phyloP scores from a whole-genome alignment of 2,888 invertebrate species.

The Melipona bicolor region DNA sequence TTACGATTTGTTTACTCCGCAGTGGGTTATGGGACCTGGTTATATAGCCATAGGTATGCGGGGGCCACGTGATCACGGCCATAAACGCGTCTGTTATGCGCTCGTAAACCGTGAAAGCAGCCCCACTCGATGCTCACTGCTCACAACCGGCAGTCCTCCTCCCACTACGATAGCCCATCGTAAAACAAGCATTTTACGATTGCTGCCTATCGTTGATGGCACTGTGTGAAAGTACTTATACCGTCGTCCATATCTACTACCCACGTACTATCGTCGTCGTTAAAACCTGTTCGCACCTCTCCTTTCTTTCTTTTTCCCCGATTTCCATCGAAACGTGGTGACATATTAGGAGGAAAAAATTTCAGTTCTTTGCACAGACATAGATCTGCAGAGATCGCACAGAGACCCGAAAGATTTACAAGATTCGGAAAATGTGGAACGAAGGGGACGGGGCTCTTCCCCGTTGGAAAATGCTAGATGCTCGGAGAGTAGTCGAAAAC shows the following conservation, averaged over 20 bases:
- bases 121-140: slow-evolving; percentile 74
- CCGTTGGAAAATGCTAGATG: not conserved
- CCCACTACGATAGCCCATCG: slow-evolving; percentile 75
- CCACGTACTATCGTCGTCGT: not conserved
- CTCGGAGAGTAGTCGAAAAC: not conserved
- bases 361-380: not conserved
- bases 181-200: slow-evolving; percentile 84
- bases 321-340: not conserved
- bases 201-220: slow-evolving; percentile 80
- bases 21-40: slow-evolving; percentile 82
- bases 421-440: not conserved
- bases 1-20: slow-evolving; percentile 84
- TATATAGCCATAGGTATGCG: slow-evolving; percentile 82
- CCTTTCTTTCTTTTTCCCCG: not conserved
- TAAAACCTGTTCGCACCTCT: slow-evolving; percentile 41
- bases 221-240: slow-evolving; percentile 70
- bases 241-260: slow-evolving; percentile 41
- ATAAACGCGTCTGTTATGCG: slow-evolving; percentile 84
- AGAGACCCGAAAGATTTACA: not conserved
- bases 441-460: too few species aligned
- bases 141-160: slow-evolving; percentile 61
- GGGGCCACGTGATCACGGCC: slow-evolving; percentile 83
- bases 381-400: not conserved
- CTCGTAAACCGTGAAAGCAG: slow-evolving; percentile 82
- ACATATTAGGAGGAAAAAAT: not conserved